Evolutionary conservation across 1,140 invertebrate species (phyloP), one percentile per base, ranked within the genome.

Genomic region (Zaprionus ornatus): DNA sequence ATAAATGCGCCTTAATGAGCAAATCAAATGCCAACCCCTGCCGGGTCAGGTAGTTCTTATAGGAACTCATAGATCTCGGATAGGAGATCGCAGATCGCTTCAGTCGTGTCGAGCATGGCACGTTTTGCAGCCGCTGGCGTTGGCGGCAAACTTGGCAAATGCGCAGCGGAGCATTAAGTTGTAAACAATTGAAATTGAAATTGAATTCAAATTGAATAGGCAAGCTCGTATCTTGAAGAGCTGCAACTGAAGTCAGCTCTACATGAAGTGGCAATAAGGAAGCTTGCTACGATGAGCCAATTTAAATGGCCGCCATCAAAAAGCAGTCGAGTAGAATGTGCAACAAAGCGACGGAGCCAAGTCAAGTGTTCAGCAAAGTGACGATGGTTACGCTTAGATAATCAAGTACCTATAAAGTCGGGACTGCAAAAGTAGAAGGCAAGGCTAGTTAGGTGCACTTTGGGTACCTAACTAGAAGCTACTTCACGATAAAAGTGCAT

Each of bases 1-100:
- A 74, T 67, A 78, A 82, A 82, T 77, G 68, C 45, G 76, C 42
- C 70, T 82, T 77, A 80, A 80, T 79, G 48, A 74, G 69, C 77
- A 69, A 77, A 88, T 88, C 75, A 87, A 86, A 83, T 87, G 84
- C 76, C 83, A 80, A 80, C 74, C 55, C 45, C 45, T 6, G 19
- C 45, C 17, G 19, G 17, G 45, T 59, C 29, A 37, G 59, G 40
- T 52, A 57, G 52, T 84, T 80, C 81, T 69, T 32, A 73, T 13
- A 4, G 17, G 29, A 19, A 56, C 17, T 35, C 15, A n/a, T 52
- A 42, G 52, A 67, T 52, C 27, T 60, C 50, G 48, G 40, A 73
- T 79, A 62, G 40, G 52, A 37, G 55, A 72, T 50, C 56, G 52
- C 21, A 42, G 27, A 68, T 68, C 48, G 27, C n/a, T n/a, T n/a